Evolutionary conservation across 1,140 invertebrate species (phyloP).

Genomic region (Eriosoma lanigerum): DNA sequence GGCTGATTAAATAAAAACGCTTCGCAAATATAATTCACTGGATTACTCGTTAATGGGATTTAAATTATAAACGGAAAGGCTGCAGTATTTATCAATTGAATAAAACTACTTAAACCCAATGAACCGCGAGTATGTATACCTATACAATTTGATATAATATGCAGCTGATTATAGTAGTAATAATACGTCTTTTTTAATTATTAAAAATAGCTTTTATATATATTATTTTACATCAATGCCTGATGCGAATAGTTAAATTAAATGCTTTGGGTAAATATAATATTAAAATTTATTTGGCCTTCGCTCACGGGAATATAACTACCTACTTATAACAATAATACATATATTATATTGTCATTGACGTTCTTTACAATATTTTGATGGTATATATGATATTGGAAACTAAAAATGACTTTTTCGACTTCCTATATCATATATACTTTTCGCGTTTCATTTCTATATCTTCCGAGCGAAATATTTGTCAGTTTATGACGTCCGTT

Average conservation of each 20-base stretch:
- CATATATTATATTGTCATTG: neutral
- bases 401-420: slow-evolving; percentile 1
- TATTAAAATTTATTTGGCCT: too few species aligned
- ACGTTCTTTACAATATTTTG: neutral
- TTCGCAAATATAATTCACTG: neutral
- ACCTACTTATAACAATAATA: too few species aligned
- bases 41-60: neutral
- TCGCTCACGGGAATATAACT: too few species aligned
- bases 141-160: too few species aligned
- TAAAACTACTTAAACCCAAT: neutral
- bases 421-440: neutral
- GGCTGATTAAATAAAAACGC: neutral
- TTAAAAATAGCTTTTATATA: too few species aligned
- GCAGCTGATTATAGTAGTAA: too few species aligned
- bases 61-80: neutral
- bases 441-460: neutral
- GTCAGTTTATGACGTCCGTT: neutral
- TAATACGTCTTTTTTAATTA: too few species aligned
- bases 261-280: too few species aligned
- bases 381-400: too few species aligned
- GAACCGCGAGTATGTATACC: neutral
- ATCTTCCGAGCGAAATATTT: neutral
- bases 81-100: neutral
- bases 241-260: too few species aligned
- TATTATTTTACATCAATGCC: too few species aligned